A percentile compares a stretch with the other conserved stretches of the same genome.
phyloP scores from a whole-genome alignment of 1,140 invertebrate genomes.

The Tetranychus cinnabarinus region DNA sequence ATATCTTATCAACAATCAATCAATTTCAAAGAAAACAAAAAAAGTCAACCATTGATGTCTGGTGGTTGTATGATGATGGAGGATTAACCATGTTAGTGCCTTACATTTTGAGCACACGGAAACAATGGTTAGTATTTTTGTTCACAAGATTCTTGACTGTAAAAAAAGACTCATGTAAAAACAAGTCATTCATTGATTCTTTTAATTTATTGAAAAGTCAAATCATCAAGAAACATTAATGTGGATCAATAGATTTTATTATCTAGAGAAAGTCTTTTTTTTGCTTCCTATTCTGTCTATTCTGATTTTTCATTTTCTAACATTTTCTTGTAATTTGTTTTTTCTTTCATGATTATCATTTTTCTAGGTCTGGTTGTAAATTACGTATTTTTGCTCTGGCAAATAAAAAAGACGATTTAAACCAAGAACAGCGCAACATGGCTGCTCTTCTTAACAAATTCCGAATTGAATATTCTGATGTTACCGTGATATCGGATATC shows the following conservation, averaged over 20 bases:
- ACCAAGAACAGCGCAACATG: conserved; percentile 29
- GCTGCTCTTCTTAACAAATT: conserved; percentile 34
- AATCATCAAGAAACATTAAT: no score
- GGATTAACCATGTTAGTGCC: conserved; percentile 68
- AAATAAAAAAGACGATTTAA: conserved; percentile 39
- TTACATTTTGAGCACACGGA: conserved; percentile 67
- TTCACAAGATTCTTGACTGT: neutral
- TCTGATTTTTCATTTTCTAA: neutral
- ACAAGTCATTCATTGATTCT: no score
- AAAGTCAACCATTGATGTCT: conserved; percentile 35
- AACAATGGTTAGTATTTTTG: conserved; percentile 39
- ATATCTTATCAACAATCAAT: conserved; percentile 1
- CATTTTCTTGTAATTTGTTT: neutral
- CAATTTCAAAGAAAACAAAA: conserved; percentile 19
- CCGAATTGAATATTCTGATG: conserved; percentile 32
- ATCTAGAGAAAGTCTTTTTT: no score
- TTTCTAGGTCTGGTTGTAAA: conserved; percentile 47
- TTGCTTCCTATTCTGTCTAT: no score
- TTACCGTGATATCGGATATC: conserved; percentile 28
- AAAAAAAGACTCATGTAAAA: neutral
- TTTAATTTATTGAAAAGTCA: no score
- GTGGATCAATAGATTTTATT: no score
- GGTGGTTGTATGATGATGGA: conserved; percentile 37
- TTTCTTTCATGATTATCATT: neutral
- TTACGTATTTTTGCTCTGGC: conserved; percentile 69